phyloP scores from a whole-genome alignment of 2,888 invertebrate species.

The Ariolimax columbianus region DNA sequence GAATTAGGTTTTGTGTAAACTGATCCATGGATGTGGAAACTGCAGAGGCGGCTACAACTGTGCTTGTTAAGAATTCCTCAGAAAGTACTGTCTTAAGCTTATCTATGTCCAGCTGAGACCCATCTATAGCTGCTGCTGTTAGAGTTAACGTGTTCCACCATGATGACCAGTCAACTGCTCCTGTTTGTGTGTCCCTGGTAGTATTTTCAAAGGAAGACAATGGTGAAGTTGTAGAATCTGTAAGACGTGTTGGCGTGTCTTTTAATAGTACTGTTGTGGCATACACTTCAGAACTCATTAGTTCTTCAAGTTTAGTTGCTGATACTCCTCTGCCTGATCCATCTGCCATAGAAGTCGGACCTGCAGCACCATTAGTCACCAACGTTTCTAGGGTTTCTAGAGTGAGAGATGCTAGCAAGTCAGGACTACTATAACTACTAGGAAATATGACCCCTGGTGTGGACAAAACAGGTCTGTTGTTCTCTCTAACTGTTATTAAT shows the following conservation, averaged over 20 bases:
- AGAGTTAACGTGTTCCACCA: background rate
- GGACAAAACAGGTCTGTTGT: background rate
- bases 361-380: background rate
- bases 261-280: background rate
- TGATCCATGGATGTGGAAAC: background rate
- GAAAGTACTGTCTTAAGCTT: background rate
- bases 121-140: background rate
- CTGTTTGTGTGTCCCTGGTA: background rate
- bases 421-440: background rate
- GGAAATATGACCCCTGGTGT: background rate
- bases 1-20: background rate
- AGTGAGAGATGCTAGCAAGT: background rate
- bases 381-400: background rate
- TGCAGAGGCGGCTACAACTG: background rate
- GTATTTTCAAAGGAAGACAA: background rate
- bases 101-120: background rate
- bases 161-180: background rate
- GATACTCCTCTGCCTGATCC: background rate
- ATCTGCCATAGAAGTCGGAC: background rate
- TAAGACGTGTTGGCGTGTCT: background rate
- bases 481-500: background rate
- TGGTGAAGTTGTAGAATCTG: background rate
- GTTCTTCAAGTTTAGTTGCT: background rate
- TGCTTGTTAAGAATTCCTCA: background rate
- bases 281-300: background rate